These are phyloP conservation scores for Axinella damicornis DNA, from an alignment of 37 sponge, comb jelly and placozoan species.

Conservation along the genomic window DNA sequence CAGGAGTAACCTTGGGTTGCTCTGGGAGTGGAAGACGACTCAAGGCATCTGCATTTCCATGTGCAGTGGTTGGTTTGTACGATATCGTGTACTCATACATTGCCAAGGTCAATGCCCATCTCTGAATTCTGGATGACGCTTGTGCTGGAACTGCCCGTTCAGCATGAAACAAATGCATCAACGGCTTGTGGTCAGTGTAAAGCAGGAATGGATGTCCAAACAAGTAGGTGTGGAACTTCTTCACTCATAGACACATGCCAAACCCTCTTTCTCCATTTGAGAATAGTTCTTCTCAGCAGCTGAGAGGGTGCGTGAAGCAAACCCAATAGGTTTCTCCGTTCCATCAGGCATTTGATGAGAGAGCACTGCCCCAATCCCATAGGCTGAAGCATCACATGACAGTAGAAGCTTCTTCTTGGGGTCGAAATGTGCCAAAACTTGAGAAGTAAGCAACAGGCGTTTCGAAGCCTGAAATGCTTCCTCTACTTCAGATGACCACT, in stretches of 20 bases:
- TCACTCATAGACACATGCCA: constrained; percentile 18
- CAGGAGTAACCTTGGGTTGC: no score
- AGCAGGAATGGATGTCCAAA: not conserved
- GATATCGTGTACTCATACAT: constrained; percentile 19
- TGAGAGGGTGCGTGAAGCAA: constrained; percentile 12
- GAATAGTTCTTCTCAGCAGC: constrained; percentile 24
- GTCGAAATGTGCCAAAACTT: constrained; percentile 17
- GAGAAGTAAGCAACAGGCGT: not conserved
- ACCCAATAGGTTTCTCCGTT: not conserved
- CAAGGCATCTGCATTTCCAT: constrained; percentile 38
- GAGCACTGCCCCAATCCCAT: constrained; percentile 25
- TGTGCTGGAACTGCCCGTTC: not conserved
- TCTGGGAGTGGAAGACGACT: constrained; percentile 3
- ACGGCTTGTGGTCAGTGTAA: constrained; percentile 34
- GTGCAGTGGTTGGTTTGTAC: not conserved
- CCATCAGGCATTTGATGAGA: constrained; percentile 6
- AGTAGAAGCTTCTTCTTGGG: not conserved
- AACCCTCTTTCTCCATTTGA: constrained; percentile 31
- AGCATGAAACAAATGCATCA: not conserved
- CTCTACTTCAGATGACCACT: not conserved
- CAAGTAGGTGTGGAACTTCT: constrained; percentile 33
- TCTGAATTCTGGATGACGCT: constrained; percentile 21
- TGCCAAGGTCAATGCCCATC: constrained; percentile 25
- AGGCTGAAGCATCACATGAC: constrained; percentile 27
- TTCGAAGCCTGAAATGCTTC: constrained; percentile 2